Percentiles rank a stretch among this genome's conserved stretches.
phyloP scores from a whole-genome alignment of 2,113 vertebrate species.

The Isichthys henryi region DNA sequence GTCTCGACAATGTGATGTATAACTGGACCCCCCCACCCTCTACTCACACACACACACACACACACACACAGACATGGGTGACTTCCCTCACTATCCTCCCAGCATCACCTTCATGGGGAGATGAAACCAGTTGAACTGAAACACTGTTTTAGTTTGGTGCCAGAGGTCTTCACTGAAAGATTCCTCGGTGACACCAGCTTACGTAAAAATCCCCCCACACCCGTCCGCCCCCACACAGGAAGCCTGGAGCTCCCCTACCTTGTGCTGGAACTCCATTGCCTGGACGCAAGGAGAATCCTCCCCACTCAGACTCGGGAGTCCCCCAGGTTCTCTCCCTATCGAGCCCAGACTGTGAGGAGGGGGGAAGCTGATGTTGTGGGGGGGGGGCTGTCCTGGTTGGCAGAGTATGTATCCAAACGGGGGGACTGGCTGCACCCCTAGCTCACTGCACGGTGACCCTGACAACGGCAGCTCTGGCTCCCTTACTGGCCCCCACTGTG shows the following conservation, averaged over 20 bases:
- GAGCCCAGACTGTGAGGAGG: background rate
- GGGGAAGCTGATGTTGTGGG: conserved; percentile 41
- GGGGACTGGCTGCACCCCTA: conserved; percentile 43
- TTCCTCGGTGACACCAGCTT: background rate
- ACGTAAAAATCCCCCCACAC: background rate
- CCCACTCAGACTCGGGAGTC: conserved; percentile 32
- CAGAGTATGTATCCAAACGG: conserved; percentile 47
- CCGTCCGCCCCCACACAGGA: background rate
- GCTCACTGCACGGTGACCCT: conserved; percentile 36
- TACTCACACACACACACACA: background rate
- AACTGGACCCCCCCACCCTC: background rate
- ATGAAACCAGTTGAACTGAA: background rate
- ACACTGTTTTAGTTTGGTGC: background rate
- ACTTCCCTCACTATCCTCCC: background rate
- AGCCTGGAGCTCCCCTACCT: conserved; percentile 60
- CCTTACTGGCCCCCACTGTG: conserved; percentile 54
- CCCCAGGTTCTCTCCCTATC: conserved; percentile 44
- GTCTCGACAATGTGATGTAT: background rate
- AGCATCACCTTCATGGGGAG: background rate
- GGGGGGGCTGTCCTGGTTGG: background rate
- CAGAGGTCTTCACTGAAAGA: background rate
- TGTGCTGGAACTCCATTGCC: conserved; percentile 22
- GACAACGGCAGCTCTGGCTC: conserved; percentile 44
- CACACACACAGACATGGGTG: background rate
- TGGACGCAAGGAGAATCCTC: conserved; percentile 40